Conservation (phyloP, 1,140 invertebrate genomes). For the Plectus sambesii region DNA sequence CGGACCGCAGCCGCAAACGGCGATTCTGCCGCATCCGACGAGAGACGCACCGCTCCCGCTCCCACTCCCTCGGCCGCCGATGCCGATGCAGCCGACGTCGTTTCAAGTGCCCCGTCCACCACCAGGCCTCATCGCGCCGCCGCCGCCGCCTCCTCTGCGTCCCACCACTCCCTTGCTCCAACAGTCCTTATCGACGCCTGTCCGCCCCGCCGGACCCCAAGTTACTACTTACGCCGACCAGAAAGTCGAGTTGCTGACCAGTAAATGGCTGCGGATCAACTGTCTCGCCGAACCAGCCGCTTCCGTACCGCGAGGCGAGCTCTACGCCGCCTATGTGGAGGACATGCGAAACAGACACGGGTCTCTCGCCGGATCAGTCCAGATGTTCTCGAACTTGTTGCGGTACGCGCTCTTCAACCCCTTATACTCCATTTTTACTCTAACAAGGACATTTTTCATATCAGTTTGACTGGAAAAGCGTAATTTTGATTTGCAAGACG, state of each 20-base stretch:
- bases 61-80: constrained; percentile 32
- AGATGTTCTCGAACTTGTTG: constrained; percentile 23
- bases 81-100: constrained; percentile 39
- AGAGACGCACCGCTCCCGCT: constrained; percentile 16
- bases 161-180: constrained; percentile 42
- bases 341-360: constrained; percentile 24
- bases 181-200: constrained; percentile 28
- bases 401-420: constrained; percentile 21
- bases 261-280: constrained; percentile 27
- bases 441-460: too few species aligned
- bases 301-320: constrained; percentile 18
- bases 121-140: too few species aligned
- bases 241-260: constrained; percentile 22
- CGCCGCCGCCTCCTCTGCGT: constrained; percentile 15
- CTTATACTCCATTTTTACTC: too few species aligned
- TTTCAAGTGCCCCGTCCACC: too few species aligned
- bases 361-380: constrained; percentile 20
- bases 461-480: too few species aligned
- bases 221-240: constrained; percentile 9
- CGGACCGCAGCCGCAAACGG: constrained; percentile 42
- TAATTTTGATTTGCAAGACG: too few species aligned
- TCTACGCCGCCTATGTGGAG: constrained; percentile 34
- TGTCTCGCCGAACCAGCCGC: constrained; percentile 9
- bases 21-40: constrained; percentile 30
- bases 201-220: constrained; percentile 4